phyloP scores from a whole-genome alignment of 2,797 vertebrate genomes.

The Oceanodroma leucorhoa region DNA sequence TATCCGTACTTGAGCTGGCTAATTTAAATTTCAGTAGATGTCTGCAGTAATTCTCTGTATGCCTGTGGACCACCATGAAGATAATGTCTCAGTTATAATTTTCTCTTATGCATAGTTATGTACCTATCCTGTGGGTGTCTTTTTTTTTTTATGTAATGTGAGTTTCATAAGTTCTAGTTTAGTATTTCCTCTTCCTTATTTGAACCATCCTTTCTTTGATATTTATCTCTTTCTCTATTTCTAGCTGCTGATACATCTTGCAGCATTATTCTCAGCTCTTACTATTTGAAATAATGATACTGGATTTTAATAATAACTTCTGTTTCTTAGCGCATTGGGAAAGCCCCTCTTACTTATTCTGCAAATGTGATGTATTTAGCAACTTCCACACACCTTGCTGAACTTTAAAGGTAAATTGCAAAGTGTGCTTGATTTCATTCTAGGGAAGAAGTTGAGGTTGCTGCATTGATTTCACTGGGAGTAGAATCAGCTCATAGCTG shows the following conservation, averaged over 20 bases:
- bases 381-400: not conserved
- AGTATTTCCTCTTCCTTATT: slow-evolving; percentile 9
- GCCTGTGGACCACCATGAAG: not conserved
- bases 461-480: not conserved
- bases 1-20: not conserved
- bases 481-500: not conserved
- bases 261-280: not conserved
- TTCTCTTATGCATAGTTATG: not conserved
- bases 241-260: not conserved
- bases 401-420: not conserved
- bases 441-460: not conserved
- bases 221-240: not conserved
- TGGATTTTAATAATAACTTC: not conserved
- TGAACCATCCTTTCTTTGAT: not conserved
- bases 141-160: not conserved
- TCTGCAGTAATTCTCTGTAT: not conserved
- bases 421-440: not conserved
- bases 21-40: not conserved
- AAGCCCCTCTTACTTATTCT: not conserved
- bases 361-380: not conserved
- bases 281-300: not conserved
- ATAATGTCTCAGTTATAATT: not conserved
- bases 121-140: not conserved
- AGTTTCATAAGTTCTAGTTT: not conserved
- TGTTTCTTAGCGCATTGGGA: not conserved